Evolutionary conservation across 2,113 vertebrate genomes (phyloP), one percentile per base, ranked within the genome.

Genomic region (Dendrocopos noguchii): DNA sequence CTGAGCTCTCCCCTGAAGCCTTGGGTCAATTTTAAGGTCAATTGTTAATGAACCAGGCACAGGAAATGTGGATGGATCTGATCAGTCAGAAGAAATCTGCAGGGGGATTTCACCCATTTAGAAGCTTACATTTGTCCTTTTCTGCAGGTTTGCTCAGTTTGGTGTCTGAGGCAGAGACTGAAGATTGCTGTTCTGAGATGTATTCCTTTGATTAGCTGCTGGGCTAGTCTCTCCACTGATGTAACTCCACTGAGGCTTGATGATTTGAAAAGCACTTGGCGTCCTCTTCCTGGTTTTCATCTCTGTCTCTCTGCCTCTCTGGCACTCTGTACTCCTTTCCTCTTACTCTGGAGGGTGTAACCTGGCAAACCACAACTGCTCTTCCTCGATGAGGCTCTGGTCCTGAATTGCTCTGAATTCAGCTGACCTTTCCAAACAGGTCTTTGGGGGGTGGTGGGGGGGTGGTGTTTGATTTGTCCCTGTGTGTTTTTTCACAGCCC

Each of bases 401-500:
- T 66, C 70, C 68, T 36, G 56, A n/a, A 29, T 14, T 84, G 20
- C 73, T 78, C 55, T 59, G 71, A 29, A 29, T 90, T 27, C 84
- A 76, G 29, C 50, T 92, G 86, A 70, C 61, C 70, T 95, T 95
- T 92, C 60, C 64, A 75, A 91, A n/a, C 16, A 50, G 60, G 36
- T 78, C 70, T 87, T 57, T 33, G 17, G 88, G 52, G 52, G 93
- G 57, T 39, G 36, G 36, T 39, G 10, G n/a, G n/a, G n/a, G n/a
- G n/a, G 36, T 39, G 36, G 36, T 39, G 12, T 89, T 88, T 74
- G 14, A n/a, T 90, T 79, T 60, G 76, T 59, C 59, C 64, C 67
- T 28, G 9, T 20, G 18, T 33, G 1, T 59, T 93, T 63, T 63
- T 79, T 53, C 72, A 8, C 8, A 16, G 60, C 1, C 4, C 47